A percentile compares a stretch with the other conserved stretches of the same genome.
Evolutionary conservation across 2,113 vertebrate genomes (phyloP).

Genomic region (Phyllopteryx taeniolatus): DNA sequence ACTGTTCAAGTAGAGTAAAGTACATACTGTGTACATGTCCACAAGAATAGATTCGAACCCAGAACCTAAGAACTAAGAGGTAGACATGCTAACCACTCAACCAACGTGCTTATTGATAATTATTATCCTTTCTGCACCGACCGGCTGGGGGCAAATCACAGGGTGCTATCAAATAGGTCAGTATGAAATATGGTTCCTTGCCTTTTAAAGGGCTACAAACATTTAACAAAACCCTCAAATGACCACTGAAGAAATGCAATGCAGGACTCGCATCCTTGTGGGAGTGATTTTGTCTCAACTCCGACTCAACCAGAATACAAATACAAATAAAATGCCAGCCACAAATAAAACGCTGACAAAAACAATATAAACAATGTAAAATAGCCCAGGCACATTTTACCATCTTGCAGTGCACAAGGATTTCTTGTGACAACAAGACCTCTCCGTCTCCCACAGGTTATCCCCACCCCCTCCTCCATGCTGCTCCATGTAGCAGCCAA

Average conservation of each 20-base stretch:
- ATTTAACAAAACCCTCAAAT: not conserved
- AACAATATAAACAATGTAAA: constrained; percentile 22
- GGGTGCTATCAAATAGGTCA: not conserved
- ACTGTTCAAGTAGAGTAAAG: not conserved
- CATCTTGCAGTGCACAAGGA: constrained; percentile 34
- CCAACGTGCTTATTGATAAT: no score
- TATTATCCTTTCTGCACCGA: no score
- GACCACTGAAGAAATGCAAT: not conserved
- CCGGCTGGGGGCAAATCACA: not conserved
- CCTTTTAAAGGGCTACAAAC: not conserved
- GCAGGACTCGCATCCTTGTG: not conserved
- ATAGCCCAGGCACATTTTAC: constrained; percentile 1
- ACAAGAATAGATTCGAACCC: no score
- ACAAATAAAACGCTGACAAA: constrained; percentile 17
- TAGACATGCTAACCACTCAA: no score
- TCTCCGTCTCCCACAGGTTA: constrained; percentile 42
- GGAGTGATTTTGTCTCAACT: constrained; percentile 6
- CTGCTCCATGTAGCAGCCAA: constrained; percentile 47
- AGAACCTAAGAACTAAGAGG: no score
- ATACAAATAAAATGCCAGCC: constrained; percentile 8
- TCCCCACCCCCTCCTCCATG: constrained; percentile 36
- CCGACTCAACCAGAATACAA: constrained; percentile 8
- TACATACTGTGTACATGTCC: not conserved
- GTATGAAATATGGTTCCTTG: not conserved
- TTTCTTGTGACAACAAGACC: constrained; percentile 23